Evolutionary conservation across 2,113 vertebrate genomes (phyloP).

Genomic region (Sterrhoptilus dennistouni): DNA sequence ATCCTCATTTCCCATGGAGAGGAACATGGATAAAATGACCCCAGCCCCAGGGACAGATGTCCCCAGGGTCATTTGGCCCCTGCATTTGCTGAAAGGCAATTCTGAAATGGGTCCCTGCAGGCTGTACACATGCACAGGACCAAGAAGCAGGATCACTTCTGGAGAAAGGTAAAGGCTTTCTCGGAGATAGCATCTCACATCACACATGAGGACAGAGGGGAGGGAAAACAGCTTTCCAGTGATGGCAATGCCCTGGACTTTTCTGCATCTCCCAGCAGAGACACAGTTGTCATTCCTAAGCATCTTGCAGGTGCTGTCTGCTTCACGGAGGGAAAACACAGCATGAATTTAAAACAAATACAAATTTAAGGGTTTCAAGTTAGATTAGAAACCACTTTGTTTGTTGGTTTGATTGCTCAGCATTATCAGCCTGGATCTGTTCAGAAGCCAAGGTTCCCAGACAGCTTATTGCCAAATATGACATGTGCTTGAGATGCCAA

Average conservation of each 20-base stretch:
- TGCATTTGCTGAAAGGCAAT: not conserved
- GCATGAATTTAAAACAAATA: not conserved
- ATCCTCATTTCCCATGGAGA: not conserved
- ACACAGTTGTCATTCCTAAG: not conserved
- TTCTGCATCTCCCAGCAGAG: not conserved
- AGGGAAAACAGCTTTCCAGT: not conserved
- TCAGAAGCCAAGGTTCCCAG: not conserved
- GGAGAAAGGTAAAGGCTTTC: not conserved
- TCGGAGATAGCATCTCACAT: not conserved
- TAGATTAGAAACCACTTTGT: not conserved
- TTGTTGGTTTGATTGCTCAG: not conserved
- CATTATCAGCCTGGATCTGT: not conserved
- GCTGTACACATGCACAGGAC: not conserved
- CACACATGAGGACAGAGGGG: fast-evolving
- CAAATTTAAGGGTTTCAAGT: not conserved
- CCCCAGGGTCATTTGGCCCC: not conserved
- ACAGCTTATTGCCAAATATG: not conserved
- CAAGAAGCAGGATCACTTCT: not conserved
- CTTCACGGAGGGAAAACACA: not conserved
- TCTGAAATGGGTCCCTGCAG: not conserved
- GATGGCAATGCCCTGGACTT: not conserved
- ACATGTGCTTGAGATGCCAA: not conserved
- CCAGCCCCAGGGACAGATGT: fast-evolving
- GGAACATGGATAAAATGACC: fast-evolving
- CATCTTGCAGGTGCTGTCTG: not conserved